phyloP scores from a whole-genome alignment of 2,113 vertebrate species.

The Pimephales promelas region DNA sequence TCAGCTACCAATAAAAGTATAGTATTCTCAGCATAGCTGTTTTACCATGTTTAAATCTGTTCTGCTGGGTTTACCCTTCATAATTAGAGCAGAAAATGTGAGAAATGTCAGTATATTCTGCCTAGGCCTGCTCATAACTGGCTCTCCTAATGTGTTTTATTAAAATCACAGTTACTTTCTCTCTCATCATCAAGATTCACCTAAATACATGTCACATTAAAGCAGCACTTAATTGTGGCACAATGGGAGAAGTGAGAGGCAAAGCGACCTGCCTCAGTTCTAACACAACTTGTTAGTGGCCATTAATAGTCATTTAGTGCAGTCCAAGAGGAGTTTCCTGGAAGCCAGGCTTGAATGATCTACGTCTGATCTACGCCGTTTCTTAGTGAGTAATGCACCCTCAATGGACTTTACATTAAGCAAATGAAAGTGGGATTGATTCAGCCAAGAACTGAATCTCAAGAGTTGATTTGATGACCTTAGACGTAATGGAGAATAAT shows the following conservation, averaged over 20 bases:
- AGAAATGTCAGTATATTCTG: not conserved
- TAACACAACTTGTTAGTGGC: slow-evolving; percentile 48
- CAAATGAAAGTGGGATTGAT: slow-evolving; percentile 68
- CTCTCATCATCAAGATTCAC: not conserved
- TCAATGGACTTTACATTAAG: slow-evolving; percentile 66
- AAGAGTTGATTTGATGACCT: slow-evolving; percentile 65
- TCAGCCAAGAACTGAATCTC: slow-evolving; percentile 52
- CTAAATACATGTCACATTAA: slow-evolving; percentile 10
- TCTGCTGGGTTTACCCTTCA: not conserved
- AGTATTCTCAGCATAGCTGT: not conserved
- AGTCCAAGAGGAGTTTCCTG: slow-evolving; percentile 57
- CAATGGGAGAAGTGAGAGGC: slow-evolving; percentile 10
- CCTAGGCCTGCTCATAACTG: not conserved
- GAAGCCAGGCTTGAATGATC: slow-evolving; percentile 60
- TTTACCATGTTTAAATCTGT: not conserved
- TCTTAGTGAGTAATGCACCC: slow-evolving; percentile 60
- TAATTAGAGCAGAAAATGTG: not conserved
- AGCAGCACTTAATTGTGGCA: slow-evolving; percentile 33
- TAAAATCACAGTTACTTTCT: not conserved
- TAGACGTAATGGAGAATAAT: slow-evolving; percentile 61
- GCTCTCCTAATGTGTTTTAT: not conserved
- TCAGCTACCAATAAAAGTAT: not conserved
- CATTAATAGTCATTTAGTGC: slow-evolving; percentile 64
- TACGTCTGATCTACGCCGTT: slow-evolving; percentile 45
- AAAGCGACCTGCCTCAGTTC: slow-evolving; percentile 32